phyloP scores from a whole-genome alignment of 1,140 invertebrate species.

The Pemphigus obesinymphae region DNA sequence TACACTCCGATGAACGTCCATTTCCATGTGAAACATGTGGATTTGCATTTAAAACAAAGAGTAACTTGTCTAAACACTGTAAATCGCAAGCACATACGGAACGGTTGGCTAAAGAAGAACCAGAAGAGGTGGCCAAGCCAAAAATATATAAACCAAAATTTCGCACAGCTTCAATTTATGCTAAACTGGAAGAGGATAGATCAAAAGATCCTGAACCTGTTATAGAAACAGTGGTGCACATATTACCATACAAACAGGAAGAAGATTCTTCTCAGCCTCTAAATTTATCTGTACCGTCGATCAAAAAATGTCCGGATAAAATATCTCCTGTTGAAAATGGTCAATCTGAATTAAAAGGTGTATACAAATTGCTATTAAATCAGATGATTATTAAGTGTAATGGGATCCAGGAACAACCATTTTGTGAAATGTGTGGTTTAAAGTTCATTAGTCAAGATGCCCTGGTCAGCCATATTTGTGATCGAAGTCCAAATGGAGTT shows the following conservation, averaged over 20 bases:
- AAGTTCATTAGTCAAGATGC: slow-evolving; percentile 20
- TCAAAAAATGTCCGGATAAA: neutral
- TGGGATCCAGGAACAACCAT: neutral
- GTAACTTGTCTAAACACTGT: slow-evolving; percentile 88
- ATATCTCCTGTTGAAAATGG: neutral
- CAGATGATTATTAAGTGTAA: slow-evolving; percentile 25
- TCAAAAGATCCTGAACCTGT: neutral
- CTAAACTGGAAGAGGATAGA: slow-evolving; percentile 6
- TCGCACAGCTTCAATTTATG: slow-evolving; percentile 60
- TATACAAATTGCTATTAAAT: slow-evolving; percentile 14
- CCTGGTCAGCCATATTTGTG: slow-evolving; percentile 15
- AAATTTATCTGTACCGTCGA: slow-evolving; percentile 57
- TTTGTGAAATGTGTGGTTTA: slow-evolving; percentile 25
- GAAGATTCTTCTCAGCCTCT: slow-evolving; percentile 56
- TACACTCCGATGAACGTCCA: slow-evolving; percentile 88
- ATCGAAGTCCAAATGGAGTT: neutral
- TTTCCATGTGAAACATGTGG: slow-evolving; percentile 84
- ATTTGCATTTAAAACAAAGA: slow-evolving; percentile 90
- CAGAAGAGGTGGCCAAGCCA: slow-evolving; percentile 53
- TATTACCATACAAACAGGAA: neutral
- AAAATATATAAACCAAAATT: slow-evolving; percentile 75
- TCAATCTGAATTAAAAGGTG: slow-evolving; percentile 23
- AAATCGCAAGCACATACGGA: slow-evolving; percentile 75
- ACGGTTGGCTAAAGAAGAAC: slow-evolving; percentile 56
- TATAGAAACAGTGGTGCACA: neutral